Conservation (phyloP, 1,140 invertebrate species). For the Uloborus diversus region DNA sequence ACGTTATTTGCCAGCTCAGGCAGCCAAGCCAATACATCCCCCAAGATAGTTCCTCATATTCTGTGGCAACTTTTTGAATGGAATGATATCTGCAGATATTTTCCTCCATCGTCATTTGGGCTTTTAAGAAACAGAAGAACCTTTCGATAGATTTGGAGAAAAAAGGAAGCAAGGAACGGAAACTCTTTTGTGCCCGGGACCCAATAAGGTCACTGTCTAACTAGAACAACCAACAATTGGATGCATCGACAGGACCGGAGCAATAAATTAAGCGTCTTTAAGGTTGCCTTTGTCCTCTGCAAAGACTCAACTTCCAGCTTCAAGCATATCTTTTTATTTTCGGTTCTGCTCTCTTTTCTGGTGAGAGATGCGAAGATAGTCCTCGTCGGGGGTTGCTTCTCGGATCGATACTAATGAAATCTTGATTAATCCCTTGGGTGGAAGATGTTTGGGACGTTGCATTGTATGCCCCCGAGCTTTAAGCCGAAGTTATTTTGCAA, state of each 20-base stretch:
- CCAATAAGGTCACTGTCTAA: slow-evolving; percentile 56
- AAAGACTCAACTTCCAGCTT: slow-evolving; percentile 34
- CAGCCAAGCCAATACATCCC: slow-evolving; percentile 43
- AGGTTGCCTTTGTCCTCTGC: slow-evolving; percentile 46
- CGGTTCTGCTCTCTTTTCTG: slow-evolving; percentile 25
- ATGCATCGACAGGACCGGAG: slow-evolving; percentile 43
- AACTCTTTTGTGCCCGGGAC: slow-evolving; percentile 36
- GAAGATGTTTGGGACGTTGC: slow-evolving; percentile 49
- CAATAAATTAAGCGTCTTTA: slow-evolving; percentile 57
- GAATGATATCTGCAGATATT: slow-evolving; percentile 48
- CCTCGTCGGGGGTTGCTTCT: slow-evolving; percentile 17
- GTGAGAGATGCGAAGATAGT: slow-evolving; percentile 52
- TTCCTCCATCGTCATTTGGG: slow-evolving; percentile 44
- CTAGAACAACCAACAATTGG: slow-evolving; percentile 55
- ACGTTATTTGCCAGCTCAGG: background rate
- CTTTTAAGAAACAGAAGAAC: slow-evolving; percentile 39
- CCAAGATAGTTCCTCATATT: slow-evolving; percentile 16
- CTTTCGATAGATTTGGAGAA: background rate
- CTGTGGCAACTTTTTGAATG: slow-evolving; percentile 47
- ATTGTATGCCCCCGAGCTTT: slow-evolving; percentile 49
- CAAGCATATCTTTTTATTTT: slow-evolving; percentile 45
- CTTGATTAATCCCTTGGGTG: slow-evolving; percentile 56
- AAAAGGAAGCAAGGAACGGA: slow-evolving; percentile 13
- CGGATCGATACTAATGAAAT: slow-evolving; percentile 57
- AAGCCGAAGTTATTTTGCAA: slow-evolving; percentile 29